Conservation (phyloP, 2,113 vertebrate species). For the Pyrgilauda ruficollis region DNA sequence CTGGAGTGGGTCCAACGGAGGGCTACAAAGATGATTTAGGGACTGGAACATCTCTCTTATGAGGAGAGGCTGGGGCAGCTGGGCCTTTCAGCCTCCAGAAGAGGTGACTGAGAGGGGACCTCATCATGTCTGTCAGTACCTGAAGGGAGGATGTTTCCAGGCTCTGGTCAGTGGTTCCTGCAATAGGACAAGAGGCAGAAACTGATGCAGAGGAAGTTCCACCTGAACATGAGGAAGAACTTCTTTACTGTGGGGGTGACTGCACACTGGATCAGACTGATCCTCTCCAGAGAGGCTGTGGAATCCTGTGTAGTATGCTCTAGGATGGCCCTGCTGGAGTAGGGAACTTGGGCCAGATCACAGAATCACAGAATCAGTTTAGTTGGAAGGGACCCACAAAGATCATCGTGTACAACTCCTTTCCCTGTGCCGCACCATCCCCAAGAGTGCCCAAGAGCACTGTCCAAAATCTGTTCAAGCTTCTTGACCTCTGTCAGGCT, state of each 20-base stretch:
- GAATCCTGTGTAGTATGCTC: background rate
- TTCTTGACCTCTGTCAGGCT: background rate
- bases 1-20: too few species aligned
- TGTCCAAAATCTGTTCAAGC: background rate
- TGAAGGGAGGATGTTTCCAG: too few species aligned
- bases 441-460: background rate
- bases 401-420: accelerated
- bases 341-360: background rate
- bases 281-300: background rate
- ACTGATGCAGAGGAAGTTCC: background rate
- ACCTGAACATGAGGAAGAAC: background rate
- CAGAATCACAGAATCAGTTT: background rate
- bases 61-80: too few species aligned
- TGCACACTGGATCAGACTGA: too few species aligned
- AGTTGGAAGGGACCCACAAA: background rate
- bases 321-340: background rate
- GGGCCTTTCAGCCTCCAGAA: too few species aligned
- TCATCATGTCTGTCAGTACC: too few species aligned
- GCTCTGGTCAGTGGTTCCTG: too few species aligned
- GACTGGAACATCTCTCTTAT: too few species aligned
- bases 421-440: background rate
- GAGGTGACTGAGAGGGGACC: too few species aligned
- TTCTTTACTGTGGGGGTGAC: background rate
- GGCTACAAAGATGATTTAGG: too few species aligned
- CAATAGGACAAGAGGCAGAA: background rate